Evolutionary conservation across 2,888 invertebrate genomes (phyloP).

Genomic region (Rugalucina vietnamica): DNA sequence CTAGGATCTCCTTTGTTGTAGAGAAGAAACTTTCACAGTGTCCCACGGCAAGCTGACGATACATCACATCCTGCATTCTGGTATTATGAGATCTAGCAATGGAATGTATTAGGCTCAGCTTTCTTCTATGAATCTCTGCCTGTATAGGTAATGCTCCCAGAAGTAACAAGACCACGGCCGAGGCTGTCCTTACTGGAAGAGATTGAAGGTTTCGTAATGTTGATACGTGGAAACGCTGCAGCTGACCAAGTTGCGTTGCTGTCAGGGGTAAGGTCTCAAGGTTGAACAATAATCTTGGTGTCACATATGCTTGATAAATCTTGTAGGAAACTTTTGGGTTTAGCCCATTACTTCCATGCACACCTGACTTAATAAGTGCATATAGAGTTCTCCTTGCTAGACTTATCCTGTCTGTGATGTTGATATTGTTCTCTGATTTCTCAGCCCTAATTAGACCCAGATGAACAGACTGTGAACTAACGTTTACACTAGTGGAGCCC

Average conservation of each 20-base stretch:
- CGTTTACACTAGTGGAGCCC: not conserved
- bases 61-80: not conserved
- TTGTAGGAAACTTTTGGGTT: constrained; percentile 30
- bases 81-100: not conserved
- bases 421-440: not conserved
- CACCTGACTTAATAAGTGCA: constrained; percentile 6
- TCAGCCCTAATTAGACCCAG: constrained; percentile 6
- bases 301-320: constrained; percentile 7
- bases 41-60: not conserved
- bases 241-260: not conserved
- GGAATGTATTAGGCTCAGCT: not conserved
- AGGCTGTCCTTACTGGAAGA: constrained; percentile 11
- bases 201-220: not conserved
- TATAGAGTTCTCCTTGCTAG: constrained; percentile 26
- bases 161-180: not conserved
- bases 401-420: not conserved
- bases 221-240: constrained; percentile 19
- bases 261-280: constrained; percentile 10
- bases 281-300: constrained; percentile 5
- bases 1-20: too few relatives aligned
- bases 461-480: not conserved
- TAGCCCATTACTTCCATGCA: constrained; percentile 18
- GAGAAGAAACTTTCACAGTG: not conserved
- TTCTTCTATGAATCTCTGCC: constrained; percentile 25
- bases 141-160: not conserved